Conservation (phyloP, 2,113 vertebrate genomes). For the Struthio camelus region DNA sequence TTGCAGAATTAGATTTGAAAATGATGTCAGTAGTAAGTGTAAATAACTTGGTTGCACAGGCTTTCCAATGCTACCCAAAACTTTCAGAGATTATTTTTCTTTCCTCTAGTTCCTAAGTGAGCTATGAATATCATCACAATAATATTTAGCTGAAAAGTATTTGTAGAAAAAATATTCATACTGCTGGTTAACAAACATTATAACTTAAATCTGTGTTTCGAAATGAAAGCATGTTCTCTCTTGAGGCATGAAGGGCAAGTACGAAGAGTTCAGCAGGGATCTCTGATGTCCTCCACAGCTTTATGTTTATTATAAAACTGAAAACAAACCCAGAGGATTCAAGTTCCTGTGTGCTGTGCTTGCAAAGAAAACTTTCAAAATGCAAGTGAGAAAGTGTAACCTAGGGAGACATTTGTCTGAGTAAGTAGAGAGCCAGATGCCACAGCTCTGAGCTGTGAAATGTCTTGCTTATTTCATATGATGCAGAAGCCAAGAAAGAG, state of each 20-base stretch:
- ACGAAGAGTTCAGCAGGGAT: background rate
- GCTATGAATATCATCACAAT: background rate
- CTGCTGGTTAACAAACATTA: background rate
- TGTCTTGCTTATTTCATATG: background rate
- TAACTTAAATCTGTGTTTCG: background rate
- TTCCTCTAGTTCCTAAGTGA: background rate
- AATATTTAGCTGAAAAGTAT: background rate
- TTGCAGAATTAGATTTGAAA: background rate
- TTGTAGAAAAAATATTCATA: background rate
- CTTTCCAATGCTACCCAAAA: background rate
- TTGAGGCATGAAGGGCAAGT: background rate
- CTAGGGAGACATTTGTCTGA: conserved; percentile 1
- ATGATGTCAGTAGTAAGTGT: background rate
- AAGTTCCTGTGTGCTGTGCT: background rate
- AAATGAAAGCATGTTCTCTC: background rate
- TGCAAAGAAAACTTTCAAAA: background rate
- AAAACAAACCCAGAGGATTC: background rate
- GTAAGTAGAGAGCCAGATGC: background rate
- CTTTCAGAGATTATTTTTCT: background rate
- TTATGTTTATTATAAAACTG: background rate
- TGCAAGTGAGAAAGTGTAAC: background rate
- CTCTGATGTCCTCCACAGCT: background rate
- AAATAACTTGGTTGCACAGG: background rate
- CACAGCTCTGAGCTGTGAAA: background rate
- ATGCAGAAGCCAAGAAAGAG: background rate